These are phyloP conservation scores for Lampris megalopsis DNA, from an alignment of 2,113 vertebrate species.

Conservation along the genomic window DNA sequence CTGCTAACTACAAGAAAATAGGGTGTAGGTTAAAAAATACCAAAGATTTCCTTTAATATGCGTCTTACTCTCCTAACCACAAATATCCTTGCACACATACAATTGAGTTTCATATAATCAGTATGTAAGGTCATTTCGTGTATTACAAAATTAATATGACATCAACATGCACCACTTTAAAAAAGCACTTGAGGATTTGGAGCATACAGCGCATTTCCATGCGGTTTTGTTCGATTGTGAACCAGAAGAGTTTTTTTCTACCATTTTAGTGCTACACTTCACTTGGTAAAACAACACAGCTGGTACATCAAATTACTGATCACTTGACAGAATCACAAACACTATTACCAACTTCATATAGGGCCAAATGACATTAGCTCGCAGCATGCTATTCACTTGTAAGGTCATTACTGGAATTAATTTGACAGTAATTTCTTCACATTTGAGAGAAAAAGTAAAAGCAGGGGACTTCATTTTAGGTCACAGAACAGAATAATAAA, in stretches of 20 bases:
- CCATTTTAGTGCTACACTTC: conserved; percentile 33
- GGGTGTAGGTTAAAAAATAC: too few species aligned
- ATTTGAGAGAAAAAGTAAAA: conserved; percentile 37
- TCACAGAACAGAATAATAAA: conserved; percentile 52
- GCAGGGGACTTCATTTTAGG: conserved; percentile 34
- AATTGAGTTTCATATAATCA: conserved; percentile 49
- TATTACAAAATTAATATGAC: conserved; percentile 41
- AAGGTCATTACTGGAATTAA: conserved; percentile 62
- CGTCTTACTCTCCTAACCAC: conserved; percentile 9
- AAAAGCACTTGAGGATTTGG: conserved; percentile 39
- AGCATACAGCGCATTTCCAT: conserved; percentile 28
- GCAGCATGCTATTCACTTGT: conserved; percentile 57
- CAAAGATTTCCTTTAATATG: conserved; percentile 16
- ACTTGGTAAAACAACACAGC: conserved; percentile 49
- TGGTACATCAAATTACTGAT: conserved; percentile 73
- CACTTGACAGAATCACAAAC: conserved; percentile 59
- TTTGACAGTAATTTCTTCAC: conserved; percentile 17
- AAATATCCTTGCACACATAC: conserved; percentile 15
- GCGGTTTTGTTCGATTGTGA: conserved; percentile 39
- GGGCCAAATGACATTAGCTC: conserved; percentile 47
- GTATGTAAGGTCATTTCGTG: conserved; percentile 35
- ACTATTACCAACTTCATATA: conserved; percentile 57
- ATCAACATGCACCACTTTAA: conserved; percentile 19
- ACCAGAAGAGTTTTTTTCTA: conserved; percentile 50
- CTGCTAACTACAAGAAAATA: too few species aligned